phyloP scores from a whole-genome alignment of 2,888 invertebrate genomes.

The Diarsia mendica region DNA sequence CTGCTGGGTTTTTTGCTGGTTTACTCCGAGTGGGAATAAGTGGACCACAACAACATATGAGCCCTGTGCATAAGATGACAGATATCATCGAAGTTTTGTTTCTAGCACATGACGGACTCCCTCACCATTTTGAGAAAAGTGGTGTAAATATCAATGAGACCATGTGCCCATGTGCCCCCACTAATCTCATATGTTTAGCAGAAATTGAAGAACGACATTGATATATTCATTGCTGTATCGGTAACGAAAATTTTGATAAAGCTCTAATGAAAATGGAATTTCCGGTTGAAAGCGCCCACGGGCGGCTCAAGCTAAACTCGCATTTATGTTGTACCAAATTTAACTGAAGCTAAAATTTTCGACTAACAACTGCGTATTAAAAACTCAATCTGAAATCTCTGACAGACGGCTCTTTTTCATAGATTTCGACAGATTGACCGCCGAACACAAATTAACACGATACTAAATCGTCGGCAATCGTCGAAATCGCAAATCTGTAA shows the following conservation, averaged over 20 bases:
- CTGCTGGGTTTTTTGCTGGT: not conserved
- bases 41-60: not conserved
- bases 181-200: not conserved
- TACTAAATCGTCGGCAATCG: not conserved
- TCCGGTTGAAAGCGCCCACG: slow-evolving; percentile 28
- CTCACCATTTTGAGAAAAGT: not conserved
- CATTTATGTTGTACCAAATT: not conserved
- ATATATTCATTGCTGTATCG: not conserved
- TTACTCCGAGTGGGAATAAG: not conserved
- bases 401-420: not conserved
- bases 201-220: no score
- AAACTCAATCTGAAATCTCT: not conserved
- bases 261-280: slow-evolving; percentile 30
- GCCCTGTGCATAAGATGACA: not conserved
- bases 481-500: slow-evolving; percentile 19
- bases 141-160: not conserved
- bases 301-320: not conserved
- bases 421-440: not conserved
- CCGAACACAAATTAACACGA: no score
- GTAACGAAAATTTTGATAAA: not conserved
- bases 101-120: not conserved
- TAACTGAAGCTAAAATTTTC: not conserved
- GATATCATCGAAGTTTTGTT: not conserved
- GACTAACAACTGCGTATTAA: not conserved
- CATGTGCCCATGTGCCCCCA: not conserved